Conservation (phyloP, 2,888 invertebrate genomes). For the Odiellus spinosus region DNA sequence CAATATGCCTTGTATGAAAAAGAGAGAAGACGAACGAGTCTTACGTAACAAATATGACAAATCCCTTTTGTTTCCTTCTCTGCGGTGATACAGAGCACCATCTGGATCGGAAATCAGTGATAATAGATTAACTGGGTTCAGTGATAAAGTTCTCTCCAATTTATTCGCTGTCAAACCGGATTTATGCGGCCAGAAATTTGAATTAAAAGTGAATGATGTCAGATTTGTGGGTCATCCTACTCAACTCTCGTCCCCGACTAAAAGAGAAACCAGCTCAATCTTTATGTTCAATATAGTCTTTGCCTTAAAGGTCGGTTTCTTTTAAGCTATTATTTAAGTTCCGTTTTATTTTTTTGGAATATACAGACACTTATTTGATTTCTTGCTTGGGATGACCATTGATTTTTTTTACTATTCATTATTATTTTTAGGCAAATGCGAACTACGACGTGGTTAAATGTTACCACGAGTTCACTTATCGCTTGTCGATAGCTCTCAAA, state of each 20-base stretch:
- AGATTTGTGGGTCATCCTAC: constrained; percentile 86
- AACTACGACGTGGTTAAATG: constrained; percentile 83
- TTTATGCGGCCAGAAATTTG: constrained; percentile 77
- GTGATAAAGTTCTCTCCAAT: constrained; percentile 54
- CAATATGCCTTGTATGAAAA: too few relatives aligned
- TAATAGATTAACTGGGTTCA: constrained; percentile 32
- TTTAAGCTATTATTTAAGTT: neutral
- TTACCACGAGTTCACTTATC: constrained; percentile 82
- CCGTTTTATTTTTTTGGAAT: neutral
- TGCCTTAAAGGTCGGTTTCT: constrained; percentile 29
- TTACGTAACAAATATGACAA: too few relatives aligned
- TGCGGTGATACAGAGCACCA: too few relatives aligned
- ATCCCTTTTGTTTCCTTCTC: too few relatives aligned
- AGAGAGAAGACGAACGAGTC: too few relatives aligned
- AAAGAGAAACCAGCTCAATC: constrained; percentile 25
- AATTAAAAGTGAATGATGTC: constrained; percentile 87
- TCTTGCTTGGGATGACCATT: too few relatives aligned
- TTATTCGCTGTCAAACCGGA: constrained; percentile 80
- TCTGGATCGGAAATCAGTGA: neutral
- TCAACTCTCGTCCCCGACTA: constrained; percentile 15
- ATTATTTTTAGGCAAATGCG: constrained; percentile 67
- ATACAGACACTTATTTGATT: too few relatives aligned
- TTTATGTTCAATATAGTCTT: constrained; percentile 65
- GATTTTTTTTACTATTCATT: too few relatives aligned
- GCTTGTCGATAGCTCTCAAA: constrained; percentile 48